Evolutionary conservation across 2,797 vertebrate species (phyloP).

Genomic region (Alcedo atthis): DNA sequence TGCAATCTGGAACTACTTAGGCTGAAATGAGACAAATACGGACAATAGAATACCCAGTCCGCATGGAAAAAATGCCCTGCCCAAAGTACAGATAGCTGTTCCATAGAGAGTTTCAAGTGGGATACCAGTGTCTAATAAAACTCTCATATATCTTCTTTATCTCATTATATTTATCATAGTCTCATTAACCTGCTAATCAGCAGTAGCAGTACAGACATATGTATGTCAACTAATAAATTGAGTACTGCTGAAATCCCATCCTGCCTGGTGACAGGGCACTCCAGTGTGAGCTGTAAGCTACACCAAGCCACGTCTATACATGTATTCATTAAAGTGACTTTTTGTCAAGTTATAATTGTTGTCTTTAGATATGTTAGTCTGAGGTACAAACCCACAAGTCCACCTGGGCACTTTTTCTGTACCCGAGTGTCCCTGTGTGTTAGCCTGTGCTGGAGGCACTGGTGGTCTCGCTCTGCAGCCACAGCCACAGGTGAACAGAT

Average conservation of each 20-base stretch:
- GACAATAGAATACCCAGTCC: conserved; percentile 32
- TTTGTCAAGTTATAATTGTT: not conserved
- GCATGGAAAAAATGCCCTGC: conserved; percentile 1
- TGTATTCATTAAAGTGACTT: not conserved
- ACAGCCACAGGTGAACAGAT: no score
- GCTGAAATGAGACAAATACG: conserved; percentile 48
- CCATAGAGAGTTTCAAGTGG: not conserved
- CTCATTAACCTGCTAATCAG: not conserved
- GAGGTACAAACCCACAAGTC: not conserved
- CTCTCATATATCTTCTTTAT: not conserved
- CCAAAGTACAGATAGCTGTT: not conserved
- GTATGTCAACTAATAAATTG: not conserved
- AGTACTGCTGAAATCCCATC: not conserved
- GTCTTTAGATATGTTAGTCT: not conserved
- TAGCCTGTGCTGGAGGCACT: not conserved
- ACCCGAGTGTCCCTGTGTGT: not conserved
- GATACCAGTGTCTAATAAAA: not conserved
- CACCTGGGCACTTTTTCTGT: not conserved
- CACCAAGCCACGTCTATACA: not conserved
- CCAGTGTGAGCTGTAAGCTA: not conserved
- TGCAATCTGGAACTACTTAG: conserved; percentile 62
- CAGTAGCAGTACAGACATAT: not conserved
- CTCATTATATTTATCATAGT: not conserved
- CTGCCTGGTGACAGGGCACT: not conserved
- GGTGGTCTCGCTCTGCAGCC: not conserved